phyloP scores from a whole-genome alignment of 37 sponge, comb jelly and placozoan species.

The Sycon ciliatum region DNA sequence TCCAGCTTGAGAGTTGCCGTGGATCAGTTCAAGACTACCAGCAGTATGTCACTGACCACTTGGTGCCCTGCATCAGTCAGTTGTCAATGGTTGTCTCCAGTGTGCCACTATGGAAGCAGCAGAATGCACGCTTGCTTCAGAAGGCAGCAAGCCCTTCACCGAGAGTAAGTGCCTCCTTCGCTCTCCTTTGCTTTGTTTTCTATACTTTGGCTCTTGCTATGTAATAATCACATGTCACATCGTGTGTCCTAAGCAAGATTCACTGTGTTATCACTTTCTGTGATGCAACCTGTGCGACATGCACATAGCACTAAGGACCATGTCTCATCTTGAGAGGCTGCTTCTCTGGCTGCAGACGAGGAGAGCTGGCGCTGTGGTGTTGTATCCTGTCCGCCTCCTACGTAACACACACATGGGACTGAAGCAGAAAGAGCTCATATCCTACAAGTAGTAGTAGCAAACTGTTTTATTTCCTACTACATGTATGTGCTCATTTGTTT shows the following conservation, averaged over 20 bases:
- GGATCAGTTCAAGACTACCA: neutral
- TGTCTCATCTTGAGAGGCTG: neutral
- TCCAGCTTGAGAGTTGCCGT: conserved; percentile 24
- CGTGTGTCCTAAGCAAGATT: too few species aligned
- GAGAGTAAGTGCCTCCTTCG: conserved; percentile 30
- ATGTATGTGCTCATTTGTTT: too few species aligned
- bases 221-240: neutral
- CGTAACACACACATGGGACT: too few species aligned
- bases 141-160: conserved; percentile 47
- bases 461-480: too few species aligned
- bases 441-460: too few species aligned
- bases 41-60: conserved; percentile 13
- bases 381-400: too few species aligned
- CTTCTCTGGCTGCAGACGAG: too few species aligned
- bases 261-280: too few species aligned
- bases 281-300: too few species aligned
- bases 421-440: too few species aligned
- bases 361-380: too few species aligned
- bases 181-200: neutral
- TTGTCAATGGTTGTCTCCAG: conserved; percentile 69
- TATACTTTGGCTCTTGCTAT: neutral
- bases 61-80: conserved; percentile 71
- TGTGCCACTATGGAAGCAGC: conserved; percentile 65
- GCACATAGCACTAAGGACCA: too few species aligned
- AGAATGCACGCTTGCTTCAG: conserved; percentile 70